Percentiles rank a stretch among this genome's conserved stretches.
Conservation (phyloP, 2,797 vertebrate genomes). For the Busarellus nigricollis region DNA sequence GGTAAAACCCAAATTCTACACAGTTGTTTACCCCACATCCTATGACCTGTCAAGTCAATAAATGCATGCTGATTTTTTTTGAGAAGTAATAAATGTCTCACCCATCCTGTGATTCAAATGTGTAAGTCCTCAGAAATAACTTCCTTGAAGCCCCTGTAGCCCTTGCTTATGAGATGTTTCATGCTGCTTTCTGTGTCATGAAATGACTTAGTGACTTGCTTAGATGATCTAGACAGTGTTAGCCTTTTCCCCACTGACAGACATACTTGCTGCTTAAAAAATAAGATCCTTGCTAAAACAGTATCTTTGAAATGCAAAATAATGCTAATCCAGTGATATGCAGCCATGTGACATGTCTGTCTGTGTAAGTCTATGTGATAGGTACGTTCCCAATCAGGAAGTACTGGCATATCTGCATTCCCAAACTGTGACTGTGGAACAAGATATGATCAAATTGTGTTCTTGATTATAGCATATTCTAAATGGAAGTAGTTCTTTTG, state of each 20-base stretch:
- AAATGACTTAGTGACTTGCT: neutral
- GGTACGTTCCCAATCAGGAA: neutral
- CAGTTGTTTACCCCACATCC: neutral
- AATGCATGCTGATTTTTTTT: neutral
- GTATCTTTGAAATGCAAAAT: neutral
- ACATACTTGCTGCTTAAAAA: neutral
- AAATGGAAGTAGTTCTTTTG: neutral
- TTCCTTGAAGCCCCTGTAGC: neutral
- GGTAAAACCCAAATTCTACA: neutral
- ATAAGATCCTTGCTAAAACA: neutral
- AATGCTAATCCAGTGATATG: neutral
- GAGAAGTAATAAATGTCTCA: neutral
- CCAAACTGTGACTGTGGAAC: neutral
- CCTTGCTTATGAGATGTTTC: neutral
- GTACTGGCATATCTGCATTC: neutral
- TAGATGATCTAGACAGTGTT: neutral
- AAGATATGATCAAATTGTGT: neutral
- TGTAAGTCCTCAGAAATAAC: neutral
- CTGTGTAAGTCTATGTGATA: neutral
- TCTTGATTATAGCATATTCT: neutral
- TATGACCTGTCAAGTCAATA: neutral
- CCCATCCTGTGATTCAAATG: neutral
- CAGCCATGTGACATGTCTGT: neutral
- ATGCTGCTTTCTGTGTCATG: neutral
- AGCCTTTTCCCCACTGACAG: neutral